A percentile compares a stretch with the other conserved stretches of the same genome.
phyloP scores from a whole-genome alignment of 2,888 invertebrate species.

The Pediacus dermestoides region DNA sequence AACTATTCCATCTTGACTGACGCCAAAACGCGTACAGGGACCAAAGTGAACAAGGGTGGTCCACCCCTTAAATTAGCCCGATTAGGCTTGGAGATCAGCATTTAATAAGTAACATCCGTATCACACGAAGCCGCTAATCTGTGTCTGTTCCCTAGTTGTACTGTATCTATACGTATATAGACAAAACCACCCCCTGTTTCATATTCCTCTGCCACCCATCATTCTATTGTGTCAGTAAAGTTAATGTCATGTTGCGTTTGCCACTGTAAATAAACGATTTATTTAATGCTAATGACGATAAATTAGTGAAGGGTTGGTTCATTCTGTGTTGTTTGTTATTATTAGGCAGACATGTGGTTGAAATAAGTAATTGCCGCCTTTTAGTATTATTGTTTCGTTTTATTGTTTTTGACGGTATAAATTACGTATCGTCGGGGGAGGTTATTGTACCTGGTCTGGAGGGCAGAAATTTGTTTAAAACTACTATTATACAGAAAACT shows the following conservation, averaged over 20 bases:
- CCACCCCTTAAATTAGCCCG: constrained; percentile 48
- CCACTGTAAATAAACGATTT: constrained; percentile 41
- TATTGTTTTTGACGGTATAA: constrained; percentile 13
- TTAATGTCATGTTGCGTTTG: constrained; percentile 36
- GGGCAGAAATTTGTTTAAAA: no score
- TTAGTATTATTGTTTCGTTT: neutral
- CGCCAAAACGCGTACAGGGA: no score
- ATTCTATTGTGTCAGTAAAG: constrained; percentile 37
- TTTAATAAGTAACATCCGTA: constrained; percentile 50
- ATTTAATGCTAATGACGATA: constrained; percentile 42
- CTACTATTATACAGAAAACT: no score
- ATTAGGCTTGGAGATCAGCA: constrained; percentile 48
- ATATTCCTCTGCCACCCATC: constrained; percentile 29
- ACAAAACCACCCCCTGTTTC: constrained; percentile 17
- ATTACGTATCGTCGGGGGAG: no score
- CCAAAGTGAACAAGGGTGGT: constrained; percentile 23
- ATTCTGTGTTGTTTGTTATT: constrained; percentile 19
- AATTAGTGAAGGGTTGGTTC: constrained; percentile 27
- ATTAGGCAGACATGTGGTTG: constrained; percentile 24
- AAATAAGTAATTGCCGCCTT: constrained; percentile 12
- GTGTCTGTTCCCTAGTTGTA: constrained; percentile 29
- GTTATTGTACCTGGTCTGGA: no score
- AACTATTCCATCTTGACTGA: no score
- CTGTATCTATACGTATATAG: constrained; percentile 11
- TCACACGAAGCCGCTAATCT: constrained; percentile 47